These are phyloP conservation scores for Larimichthys polyactis DNA, from an alignment of 2,113 vertebrate genomes.

Conservation along the genomic window DNA sequence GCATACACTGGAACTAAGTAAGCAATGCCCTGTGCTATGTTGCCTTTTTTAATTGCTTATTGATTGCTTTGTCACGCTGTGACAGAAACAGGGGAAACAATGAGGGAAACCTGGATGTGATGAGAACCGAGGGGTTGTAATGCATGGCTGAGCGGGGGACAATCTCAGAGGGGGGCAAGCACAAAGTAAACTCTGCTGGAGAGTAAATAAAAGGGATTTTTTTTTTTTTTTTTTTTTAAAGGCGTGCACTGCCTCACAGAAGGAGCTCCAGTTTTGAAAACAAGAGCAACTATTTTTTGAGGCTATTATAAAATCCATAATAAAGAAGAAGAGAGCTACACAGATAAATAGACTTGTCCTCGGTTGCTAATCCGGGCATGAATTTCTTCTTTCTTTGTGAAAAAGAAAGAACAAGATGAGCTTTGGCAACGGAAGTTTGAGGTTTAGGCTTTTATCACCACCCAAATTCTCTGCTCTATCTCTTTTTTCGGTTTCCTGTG, in stretches of 20 bases:
- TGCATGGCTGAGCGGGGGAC: slow-evolving; percentile 54
- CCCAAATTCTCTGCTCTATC: slow-evolving; percentile 49
- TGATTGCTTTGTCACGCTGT: slow-evolving; percentile 71
- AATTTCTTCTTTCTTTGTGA: slow-evolving; percentile 25
- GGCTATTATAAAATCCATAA: neutral
- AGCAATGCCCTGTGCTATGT: slow-evolving; percentile 50
- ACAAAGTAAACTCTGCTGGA: slow-evolving; percentile 56
- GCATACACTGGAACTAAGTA: slow-evolving; percentile 33
- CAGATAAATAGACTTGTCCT: neutral
- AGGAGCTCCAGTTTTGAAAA: slow-evolving; percentile 17
- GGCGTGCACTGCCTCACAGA: slow-evolving; percentile 3
- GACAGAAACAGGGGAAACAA: slow-evolving; percentile 67
- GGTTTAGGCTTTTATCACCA: slow-evolving; percentile 64
- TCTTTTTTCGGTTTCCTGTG: slow-evolving; percentile 69
- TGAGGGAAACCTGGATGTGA: slow-evolving; percentile 61
- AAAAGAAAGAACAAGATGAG: slow-evolving; percentile 53
- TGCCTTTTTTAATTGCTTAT: slow-evolving; percentile 79
- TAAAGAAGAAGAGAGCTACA: neutral
- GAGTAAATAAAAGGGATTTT: slow-evolving; percentile 52
- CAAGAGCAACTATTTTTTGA: neutral
- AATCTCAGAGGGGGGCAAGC: slow-evolving; percentile 42
- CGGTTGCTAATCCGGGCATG: slow-evolving; percentile 24
- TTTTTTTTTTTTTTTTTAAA: too few relatives aligned
- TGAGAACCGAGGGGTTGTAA: slow-evolving; percentile 52
- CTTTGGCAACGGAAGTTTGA: slow-evolving; percentile 69